A percentile compares a stretch with the other conserved stretches of the same genome.
Conservation (phyloP, 1,140 invertebrate species). For the Dendrolimus kikuchii region DNA sequence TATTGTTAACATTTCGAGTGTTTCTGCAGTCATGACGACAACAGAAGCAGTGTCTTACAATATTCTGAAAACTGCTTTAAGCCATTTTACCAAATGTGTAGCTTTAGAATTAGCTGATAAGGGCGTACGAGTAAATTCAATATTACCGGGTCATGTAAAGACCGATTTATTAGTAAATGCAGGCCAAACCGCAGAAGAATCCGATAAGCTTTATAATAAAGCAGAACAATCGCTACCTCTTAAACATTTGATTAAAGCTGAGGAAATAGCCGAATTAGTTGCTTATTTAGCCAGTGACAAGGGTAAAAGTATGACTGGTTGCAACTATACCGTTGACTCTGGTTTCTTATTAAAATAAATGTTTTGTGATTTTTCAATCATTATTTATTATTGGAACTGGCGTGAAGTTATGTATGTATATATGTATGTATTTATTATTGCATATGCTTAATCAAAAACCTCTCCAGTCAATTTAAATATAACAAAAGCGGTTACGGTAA, state of each 20-base stretch:
- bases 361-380: too few relatives aligned
- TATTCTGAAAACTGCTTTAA: constrained; percentile 18
- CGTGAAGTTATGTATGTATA: background rate
- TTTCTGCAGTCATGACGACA: background rate
- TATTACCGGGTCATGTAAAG: constrained; percentile 21
- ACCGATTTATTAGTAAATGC: constrained; percentile 19
- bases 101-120: constrained; percentile 23
- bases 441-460: constrained; percentile 11
- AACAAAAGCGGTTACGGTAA: constrained; percentile 51
- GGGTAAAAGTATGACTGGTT: constrained; percentile 24
- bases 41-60: constrained; percentile 9
- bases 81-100: constrained; percentile 21
- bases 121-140: constrained; percentile 28
- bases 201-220: constrained; percentile 6
- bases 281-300: constrained; percentile 23
- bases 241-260: constrained; percentile 9
- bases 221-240: constrained; percentile 5
- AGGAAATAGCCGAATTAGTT: constrained; percentile 24
- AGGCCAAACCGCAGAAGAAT: constrained; percentile 10
- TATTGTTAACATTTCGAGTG: constrained; percentile 26
- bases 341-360: constrained; percentile 5
- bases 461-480: constrained; percentile 55
- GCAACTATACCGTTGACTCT: constrained; percentile 19
- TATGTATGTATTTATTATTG: constrained; percentile 1
- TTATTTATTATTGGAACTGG: too few relatives aligned